Evolutionary conservation across 2,113 vertebrate species (phyloP), one percentile per base, ranked within the genome.

Genomic region (Proteles cristata): DNA sequence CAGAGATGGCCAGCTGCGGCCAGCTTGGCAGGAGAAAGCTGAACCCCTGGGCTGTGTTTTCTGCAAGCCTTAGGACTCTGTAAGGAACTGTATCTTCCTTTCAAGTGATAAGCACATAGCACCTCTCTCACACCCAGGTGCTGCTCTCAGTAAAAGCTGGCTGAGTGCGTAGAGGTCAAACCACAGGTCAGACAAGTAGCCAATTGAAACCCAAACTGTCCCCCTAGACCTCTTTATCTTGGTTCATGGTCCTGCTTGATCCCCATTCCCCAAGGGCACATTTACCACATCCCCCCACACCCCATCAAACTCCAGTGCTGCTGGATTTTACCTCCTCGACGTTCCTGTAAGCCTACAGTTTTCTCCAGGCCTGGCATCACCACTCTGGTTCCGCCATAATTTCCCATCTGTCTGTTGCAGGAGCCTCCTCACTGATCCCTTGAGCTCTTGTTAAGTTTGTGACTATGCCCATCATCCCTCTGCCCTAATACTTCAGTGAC

Each of bases 261-360:
- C 10, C 4, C 25, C 77, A 31, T 43, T 71, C 28, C n/a, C 21
- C 4, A 26, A 25, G 10, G 73, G 4, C 23, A 12, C 8, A 6
- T 83, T 11, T 14, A 45, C 19, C 0, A 0, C 43, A 2, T 31
- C 17, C 11, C 8, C 61, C 33, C 3, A 21, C 0, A 4, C 8
- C 50, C 16, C 50, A 6, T 31, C n/a, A 26, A 19, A 31, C n/a
- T 61, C 21, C 12, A 23, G 31, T 11, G 50, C 11, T 35, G 39
- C 0, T 23, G 17, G 68, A 31, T 71, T 43, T 35, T 10, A 31
- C 1, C 8, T 50, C 74, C 35, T 61, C 43, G 26, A 14, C 1
- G 6, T 0, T 28, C 43, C 82, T 48, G 55, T 23, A 15, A 50
- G 1, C 48, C 50, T 2, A 0, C 19, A 33, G 3, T 10, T n/a